Evolutionary conservation across 53 echinoderm and acorn worm genomes (phyloP), one percentile per base, ranked within the genome.

Genomic region (Echinometra lucunter): DNA sequence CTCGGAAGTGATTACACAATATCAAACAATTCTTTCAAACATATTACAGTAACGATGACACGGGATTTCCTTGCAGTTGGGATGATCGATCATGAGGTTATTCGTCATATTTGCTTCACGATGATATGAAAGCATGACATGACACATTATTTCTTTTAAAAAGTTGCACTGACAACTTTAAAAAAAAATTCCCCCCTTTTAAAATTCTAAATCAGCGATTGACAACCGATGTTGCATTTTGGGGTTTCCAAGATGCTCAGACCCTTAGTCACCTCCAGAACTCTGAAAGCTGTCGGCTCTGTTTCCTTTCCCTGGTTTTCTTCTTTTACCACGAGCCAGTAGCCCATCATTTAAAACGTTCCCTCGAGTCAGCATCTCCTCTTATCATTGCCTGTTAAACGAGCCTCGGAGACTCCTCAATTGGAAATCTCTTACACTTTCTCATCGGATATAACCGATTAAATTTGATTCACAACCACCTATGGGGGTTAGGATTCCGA

Each of bases 401-500:
- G 85, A 85, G 85, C 47, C 85, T 85, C 49, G 49, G 85, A 85
- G 85, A 7, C 49, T 13, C 15, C 2, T 85, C 27, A 16, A 45
- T 85, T 45, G 85, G 21, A 85, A 85, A 28, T 30, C 53, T n/a
- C 49, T 45, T 28, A 3, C 45, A 30, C 28, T 85, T 49, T 85
- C 27, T 85, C 85, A 85, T 85, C 85, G 47, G 85, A 85, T 85
- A 47, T 85, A 49, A 49, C 85, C 85, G 85, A 85, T 85, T 85
- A 85, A n/a, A 47, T 85, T 85, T 85, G 85, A 85, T 85, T 85
- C 85, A 85, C 45, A 83, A 49, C 28, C 85, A 49, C 85, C 53
- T 42, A 85, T 27, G 85, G 85, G 81, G 47, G 85, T 81, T 81
- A 44, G 13, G 38, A 81, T 21, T 44, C 81, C 21, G 81, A 30